These are phyloP conservation scores for Sorex araneus DNA, from an alignment of 2,113 vertebrate species.

Conservation along the genomic window DNA sequence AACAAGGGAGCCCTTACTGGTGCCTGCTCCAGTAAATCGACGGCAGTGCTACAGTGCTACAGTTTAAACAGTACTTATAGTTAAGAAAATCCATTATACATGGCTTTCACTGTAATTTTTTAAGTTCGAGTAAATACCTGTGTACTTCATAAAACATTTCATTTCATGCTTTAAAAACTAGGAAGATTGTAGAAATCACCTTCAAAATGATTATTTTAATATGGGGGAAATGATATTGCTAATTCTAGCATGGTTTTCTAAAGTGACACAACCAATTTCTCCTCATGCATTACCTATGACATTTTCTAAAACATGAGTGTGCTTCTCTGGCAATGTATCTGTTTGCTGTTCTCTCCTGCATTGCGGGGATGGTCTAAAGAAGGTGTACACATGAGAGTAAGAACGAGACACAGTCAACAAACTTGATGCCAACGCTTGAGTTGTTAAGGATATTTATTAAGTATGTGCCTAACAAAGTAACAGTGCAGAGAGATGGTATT, in stretches of 20 bases:
- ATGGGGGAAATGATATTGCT: constrained; percentile 30
- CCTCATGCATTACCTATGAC: not conserved
- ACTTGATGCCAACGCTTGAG: not conserved
- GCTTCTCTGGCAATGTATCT: not conserved
- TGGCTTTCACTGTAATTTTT: not conserved
- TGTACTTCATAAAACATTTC: constrained; percentile 47
- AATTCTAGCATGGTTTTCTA: constrained; percentile 1
- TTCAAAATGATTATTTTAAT: constrained; percentile 55
- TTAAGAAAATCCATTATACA: not conserved
- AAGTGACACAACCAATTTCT: constrained; percentile 16
- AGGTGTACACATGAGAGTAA: not conserved
- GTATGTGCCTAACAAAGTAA: not conserved
- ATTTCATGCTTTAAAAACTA: constrained; percentile 57
- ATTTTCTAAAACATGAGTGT: not conserved
- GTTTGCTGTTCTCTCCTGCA: not conserved
- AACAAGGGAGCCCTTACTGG: too few species aligned
- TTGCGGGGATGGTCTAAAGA: not conserved
- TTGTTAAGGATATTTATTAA: not conserved
- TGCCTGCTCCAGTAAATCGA: too few species aligned
- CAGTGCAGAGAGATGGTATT: not conserved
- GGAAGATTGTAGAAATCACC: constrained; percentile 48
- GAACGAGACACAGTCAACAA: not conserved
- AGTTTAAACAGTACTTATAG: not conserved
- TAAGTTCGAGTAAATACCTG: constrained; percentile 38
- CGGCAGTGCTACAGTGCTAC: too few species aligned